Evolutionary conservation across 2,113 vertebrate species (phyloP), one percentile per base, ranked within the genome.

Genomic region (Paracanthobrama guichenoti): DNA sequence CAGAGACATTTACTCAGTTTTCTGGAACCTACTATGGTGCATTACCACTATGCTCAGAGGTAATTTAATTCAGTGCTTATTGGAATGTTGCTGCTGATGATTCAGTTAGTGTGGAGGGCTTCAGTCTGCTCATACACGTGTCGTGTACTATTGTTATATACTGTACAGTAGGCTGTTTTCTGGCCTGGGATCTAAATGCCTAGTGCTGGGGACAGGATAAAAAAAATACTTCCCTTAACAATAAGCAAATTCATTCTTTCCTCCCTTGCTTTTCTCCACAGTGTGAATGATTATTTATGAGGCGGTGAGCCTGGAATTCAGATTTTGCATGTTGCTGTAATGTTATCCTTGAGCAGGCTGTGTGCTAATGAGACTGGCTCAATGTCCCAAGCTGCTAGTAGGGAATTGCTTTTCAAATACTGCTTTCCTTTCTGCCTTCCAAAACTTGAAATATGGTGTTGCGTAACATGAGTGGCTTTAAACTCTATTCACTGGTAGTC

Each of bases 381-480:
- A 48, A 39, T 60, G 55, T 77, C 71, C 59, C 46, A 59, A 50
- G 22, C 57, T 80, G 76, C 78, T 42, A 0, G 67, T 86, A 39
- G 76, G 42, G 42, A 81, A 87, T 76, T 87, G 81, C 57, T 83
- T 84, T 86, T 24, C 53, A 44, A 79, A 83, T 24, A 48, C 22
- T n/a, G 0, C 50, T 31, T 48, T 24, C 22, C 64, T 60, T 77
- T 46, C 42, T 16, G 20, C 28, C 24, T n/a, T 57, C 16, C 66
- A 24, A 13, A 50, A 67, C 50, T 22, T 59, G 26, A 57, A 46
- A 24, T 72, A 31, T 73, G 48, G 39, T 72, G 24, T 72, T 82
- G 14, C 35, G 10, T 39, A 42, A 39, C 28, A 24, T 42, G 46
- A 73, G 13, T 83, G 28, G 42, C 53, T 84, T 67, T 64, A 28